phyloP scores from a whole-genome alignment of 1,140 invertebrate species.

The Andrena cerasifolii region DNA sequence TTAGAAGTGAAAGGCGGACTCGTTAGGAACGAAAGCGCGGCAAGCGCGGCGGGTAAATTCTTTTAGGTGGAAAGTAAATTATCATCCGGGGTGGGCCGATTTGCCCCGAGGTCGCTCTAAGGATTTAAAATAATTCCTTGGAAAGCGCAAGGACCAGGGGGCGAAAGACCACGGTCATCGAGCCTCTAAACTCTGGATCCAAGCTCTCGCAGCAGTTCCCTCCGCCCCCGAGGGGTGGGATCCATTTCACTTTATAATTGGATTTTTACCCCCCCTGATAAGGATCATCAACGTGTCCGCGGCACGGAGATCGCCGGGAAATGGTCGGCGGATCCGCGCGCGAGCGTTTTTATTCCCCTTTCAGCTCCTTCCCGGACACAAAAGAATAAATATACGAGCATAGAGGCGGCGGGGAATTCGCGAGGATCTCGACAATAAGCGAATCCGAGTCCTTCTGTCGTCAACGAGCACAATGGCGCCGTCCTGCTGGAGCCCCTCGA shows the following conservation, averaged over 20 bases:
- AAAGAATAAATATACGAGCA: constrained; percentile 51
- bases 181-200: too few relatives aligned
- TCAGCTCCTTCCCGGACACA: constrained; percentile 32
- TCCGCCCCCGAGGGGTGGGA: background rate
- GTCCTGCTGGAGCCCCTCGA: constrained; percentile 55
- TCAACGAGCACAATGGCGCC: constrained; percentile 33
- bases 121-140: too few relatives aligned
- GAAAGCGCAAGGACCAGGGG: too few relatives aligned
- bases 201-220: too few relatives aligned
- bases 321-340: background rate
- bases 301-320: constrained; percentile 43
- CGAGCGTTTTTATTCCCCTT: constrained; percentile 32
- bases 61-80: too few relatives aligned
- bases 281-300: constrained; percentile 45
- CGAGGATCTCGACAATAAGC: constrained; percentile 49
- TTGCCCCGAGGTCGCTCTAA: too few relatives aligned
- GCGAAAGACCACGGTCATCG: too few relatives aligned
- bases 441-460: constrained; percentile 21
- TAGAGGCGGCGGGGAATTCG: constrained; percentile 13
- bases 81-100: too few relatives aligned
- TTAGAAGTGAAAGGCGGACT: too few relatives aligned
- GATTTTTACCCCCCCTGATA: constrained; percentile 53
- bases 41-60: too few relatives aligned
- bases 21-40: too few relatives aligned
- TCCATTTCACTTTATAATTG: constrained; percentile 59